A percentile compares a stretch with the other conserved stretches of the same genome.
Evolutionary conservation across 2,113 vertebrate species (phyloP).

Genomic region (human): DNA sequence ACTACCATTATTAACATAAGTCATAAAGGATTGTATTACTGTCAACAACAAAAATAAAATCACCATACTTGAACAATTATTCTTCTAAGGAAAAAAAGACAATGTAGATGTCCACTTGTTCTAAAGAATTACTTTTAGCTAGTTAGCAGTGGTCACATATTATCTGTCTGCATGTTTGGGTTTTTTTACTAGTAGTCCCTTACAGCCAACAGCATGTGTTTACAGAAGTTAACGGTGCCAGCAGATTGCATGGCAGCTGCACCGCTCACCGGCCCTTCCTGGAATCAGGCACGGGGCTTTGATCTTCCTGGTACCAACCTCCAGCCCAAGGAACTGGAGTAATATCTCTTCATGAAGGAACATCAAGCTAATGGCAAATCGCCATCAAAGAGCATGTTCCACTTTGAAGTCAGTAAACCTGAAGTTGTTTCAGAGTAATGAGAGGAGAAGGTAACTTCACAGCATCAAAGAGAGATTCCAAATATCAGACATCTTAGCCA

Average conservation of each 20-base stretch:
- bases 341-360: neutral
- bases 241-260: neutral
- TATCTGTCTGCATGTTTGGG: neutral
- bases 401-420: conserved; percentile 32
- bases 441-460: neutral
- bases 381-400: conserved; percentile 17
- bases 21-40: neutral
- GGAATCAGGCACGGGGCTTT: neutral
- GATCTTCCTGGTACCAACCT: neutral
- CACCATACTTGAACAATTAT: neutral
- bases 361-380: neutral
- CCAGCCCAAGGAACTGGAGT: neutral
- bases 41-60: neutral
- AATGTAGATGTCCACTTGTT: neutral
- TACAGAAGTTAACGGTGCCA: neutral
- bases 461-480: conserved; percentile 15
- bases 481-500: neutral
- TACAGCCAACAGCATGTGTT: neutral
- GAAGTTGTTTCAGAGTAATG: neutral
- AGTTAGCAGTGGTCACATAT: neutral
- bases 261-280: neutral
- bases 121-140: neutral
- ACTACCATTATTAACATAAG: neutral
- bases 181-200: neutral
- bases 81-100: neutral